Conservation (phyloP, 2,888 invertebrate species). For the Graphium colonna region DNA sequence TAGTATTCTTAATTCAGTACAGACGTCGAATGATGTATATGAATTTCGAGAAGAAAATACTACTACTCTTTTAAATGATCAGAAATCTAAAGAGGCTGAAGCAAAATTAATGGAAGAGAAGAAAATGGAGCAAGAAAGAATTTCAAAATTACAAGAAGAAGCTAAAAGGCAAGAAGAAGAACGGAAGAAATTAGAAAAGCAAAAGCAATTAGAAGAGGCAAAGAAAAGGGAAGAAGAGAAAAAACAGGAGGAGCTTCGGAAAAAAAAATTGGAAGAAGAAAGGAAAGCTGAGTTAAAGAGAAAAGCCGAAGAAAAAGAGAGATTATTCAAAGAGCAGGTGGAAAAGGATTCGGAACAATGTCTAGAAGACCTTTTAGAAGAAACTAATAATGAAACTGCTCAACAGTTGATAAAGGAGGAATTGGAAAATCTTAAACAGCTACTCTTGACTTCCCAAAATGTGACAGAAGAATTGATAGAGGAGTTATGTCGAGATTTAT, state of each 20-base stretch:
- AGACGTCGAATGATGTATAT: constrained; percentile 42
- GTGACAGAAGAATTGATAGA: constrained; percentile 49
- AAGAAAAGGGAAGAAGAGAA: constrained; percentile 52
- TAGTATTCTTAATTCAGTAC: constrained; percentile 55
- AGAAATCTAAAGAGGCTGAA: constrained; percentile 43
- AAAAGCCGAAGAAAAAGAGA: constrained; percentile 54
- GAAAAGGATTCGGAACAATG: constrained; percentile 56
- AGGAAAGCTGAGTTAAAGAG: constrained; percentile 51
- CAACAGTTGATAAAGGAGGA: constrained; percentile 50
- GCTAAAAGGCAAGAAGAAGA: constrained; percentile 35
- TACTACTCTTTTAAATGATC: constrained; percentile 27
- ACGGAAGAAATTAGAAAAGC: constrained; percentile 35
- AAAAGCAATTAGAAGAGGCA: constrained; percentile 44
- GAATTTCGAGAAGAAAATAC: constrained; percentile 40
- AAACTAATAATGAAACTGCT: constrained; percentile 50
- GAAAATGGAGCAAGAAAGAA: constrained; percentile 34
- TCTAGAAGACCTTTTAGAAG: constrained; percentile 51
- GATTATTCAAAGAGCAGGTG: constrained; percentile 52
- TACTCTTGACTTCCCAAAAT: constrained; percentile 46
- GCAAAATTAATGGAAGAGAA: constrained; percentile 41
- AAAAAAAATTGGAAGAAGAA: constrained; percentile 56
- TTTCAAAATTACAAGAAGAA: constrained; percentile 37
- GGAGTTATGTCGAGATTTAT: constrained; percentile 56
- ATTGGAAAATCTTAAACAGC: constrained; percentile 43
- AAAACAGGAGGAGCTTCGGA: constrained; percentile 47